phyloP scores from a whole-genome alignment of 2,797 vertebrate genomes.

The Crossoptilon crossoptilon region DNA sequence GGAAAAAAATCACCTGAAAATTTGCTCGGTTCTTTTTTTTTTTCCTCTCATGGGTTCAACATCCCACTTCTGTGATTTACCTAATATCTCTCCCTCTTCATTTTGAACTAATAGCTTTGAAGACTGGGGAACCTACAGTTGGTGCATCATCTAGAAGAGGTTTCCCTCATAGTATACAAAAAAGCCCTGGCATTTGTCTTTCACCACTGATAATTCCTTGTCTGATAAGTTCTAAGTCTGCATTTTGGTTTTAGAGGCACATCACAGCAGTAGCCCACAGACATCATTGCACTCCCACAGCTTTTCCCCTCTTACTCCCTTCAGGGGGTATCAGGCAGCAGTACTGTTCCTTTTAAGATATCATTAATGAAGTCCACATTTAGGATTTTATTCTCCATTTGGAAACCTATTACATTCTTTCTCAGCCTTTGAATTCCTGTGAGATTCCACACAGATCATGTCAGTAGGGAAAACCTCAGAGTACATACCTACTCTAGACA shows the following conservation, averaged over 20 bases:
- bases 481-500: accelerated
- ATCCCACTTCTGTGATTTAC: not conserved
- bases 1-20: not conserved
- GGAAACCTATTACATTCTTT: not conserved
- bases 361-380: not conserved
- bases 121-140: not conserved
- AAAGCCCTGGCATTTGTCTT: not conserved
- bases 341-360: not conserved
- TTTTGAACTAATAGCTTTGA: not conserved
- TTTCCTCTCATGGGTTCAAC: accelerated
- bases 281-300: not conserved
- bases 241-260: not conserved
- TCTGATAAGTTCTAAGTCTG: not conserved
- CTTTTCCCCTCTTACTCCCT: not conserved
- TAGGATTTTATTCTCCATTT: not conserved
- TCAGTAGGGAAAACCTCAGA: not conserved
- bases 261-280: not conserved
- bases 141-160: not conserved
- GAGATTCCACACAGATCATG: not conserved
- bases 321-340: not conserved
- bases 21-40: not conserved
- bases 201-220: not conserved
- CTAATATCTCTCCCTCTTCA: not conserved
- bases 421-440: not conserved
- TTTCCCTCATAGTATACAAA: not conserved